Evolutionary conservation across 30 jellyfish, hydroid and myxozoan genomes (phyloP).

Genomic region (Turritopsis dohrnii): DNA sequence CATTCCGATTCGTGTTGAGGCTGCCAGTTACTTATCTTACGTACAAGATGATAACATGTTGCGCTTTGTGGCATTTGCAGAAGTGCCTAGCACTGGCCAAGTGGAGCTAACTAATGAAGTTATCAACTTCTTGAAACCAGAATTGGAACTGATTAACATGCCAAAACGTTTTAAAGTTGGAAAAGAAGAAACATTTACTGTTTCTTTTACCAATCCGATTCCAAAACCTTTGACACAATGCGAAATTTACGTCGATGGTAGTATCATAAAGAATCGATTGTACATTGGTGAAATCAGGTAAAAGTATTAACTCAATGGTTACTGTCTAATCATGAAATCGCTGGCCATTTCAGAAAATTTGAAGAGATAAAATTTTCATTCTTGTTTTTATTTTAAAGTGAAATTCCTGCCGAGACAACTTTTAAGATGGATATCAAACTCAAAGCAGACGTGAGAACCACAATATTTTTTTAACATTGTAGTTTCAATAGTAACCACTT

Average conservation of each 20-base stretch:
- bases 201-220: slow-evolving; percentile 51
- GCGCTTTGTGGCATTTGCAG: slow-evolving; percentile 50
- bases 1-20: slow-evolving; percentile 34
- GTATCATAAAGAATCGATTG: slow-evolving; percentile 60
- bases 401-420: not conserved
- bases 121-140: slow-evolving; percentile 50
- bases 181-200: slow-evolving; percentile 23
- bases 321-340: not conserved
- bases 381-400: not conserved
- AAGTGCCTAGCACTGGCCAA: slow-evolving; percentile 48
- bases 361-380: no score
- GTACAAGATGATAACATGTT: slow-evolving; percentile 51
- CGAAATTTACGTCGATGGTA: slow-evolving; percentile 66
- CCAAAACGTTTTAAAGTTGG: slow-evolving; percentile 32
- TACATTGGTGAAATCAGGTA: slow-evolving; percentile 28
- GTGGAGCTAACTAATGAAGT: slow-evolving; percentile 45
- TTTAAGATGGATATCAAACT: not conserved
- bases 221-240: slow-evolving; percentile 41
- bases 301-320: not conserved
- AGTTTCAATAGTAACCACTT: no score
- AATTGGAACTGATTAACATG: slow-evolving; percentile 24
- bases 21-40: slow-evolving; percentile 53
- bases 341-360: not conserved
- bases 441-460: slow-evolving; percentile 1
- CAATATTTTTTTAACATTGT: no score